Evolutionary conservation across 2,888 invertebrate species (phyloP), one percentile per base, ranked within the genome.

Genomic region (Diachrysia chrysitis): DNA sequence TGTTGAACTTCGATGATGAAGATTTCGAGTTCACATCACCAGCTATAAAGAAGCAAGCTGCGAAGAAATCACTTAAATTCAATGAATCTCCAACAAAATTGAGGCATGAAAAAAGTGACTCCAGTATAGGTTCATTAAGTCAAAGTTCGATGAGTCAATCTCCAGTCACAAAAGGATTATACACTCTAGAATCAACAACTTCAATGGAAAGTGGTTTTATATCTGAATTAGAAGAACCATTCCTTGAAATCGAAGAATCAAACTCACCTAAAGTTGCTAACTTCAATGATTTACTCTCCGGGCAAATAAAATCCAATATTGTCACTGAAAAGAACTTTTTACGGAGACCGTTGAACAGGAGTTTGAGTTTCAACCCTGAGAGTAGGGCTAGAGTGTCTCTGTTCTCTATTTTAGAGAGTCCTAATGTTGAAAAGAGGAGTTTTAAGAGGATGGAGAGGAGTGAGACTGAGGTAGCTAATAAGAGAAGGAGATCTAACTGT

Each of bases 361-460:
- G 94, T 79, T 63, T 93, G 2, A 94, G 94, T 66, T 89, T 88
- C 1, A 93, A 93, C 12, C 92, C 92, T 0, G 90, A 89, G 14
- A 83, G 86, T 0, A 89, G 85, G 71, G 91, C 89, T 0, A 87
- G 83, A 55, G 83, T 90, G 0, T 90, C 90, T 0, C 64, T 94
- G 0, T 87, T 93, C 9, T 87, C 93, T 0, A 89, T 92, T 2
- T 29, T 87, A 0, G 94, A 93, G 75, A 90, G 89, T 69, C 90
- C 93, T 2, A 58, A 51, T 21, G 6, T 29, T 4, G 66, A 85
- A 61, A 90, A 88, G 70, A 87, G 86, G 59, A 84, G 76, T 0
- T 84, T 84, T 53, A 98, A 98, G 89, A 95, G 98, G 51, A 95
- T 96, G 0, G 97, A 98, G 57, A 96, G 96, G 0, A 64, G 65